Base-by-base conservation (phyloP, 2,888 invertebrate genomes). In the Drosophila maculinotata region DNA sequence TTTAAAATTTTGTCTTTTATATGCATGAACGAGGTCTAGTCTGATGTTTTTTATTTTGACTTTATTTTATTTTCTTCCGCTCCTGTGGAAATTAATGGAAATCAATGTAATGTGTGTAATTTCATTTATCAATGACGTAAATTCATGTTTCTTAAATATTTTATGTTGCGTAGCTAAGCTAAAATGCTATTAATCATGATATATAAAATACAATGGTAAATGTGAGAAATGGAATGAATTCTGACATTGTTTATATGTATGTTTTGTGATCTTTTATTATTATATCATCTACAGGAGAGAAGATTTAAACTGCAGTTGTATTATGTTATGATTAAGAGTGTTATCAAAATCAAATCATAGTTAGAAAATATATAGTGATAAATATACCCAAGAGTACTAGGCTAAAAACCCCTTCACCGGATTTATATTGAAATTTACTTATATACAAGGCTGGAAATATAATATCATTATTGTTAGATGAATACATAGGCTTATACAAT, bases 381-480 rank as follows among this genome's bases (percentile, higher is more conserved):
- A 38, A 42, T 54, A 64, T 33, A 57, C 49, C 52, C 36, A 54
- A 57, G 28, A 47, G 15, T 35, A 64, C 39, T 36, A 57, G 15
- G 33, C 30, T 52, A 12, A 69, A 52, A 53, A 30, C 14, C 38
- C 71, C 57, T 45, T 64, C 71, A 72, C 71, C 71, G 14, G 45
- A 42, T 39, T 53, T 17, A 17, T 44, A 67, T 15, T 33, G 28
- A 54, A 39, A 28, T 45, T 28, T 45, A 26, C 14, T 66, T 66
- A 53, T 48, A 48, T 44, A 73, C 60, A 70, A 41, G 14, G 17
- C 15, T 44, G 14, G 30, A 38, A 31, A 25, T 23, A 52, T 42
- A 26, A 41, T 20, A 36, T 28, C 10, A 28, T 33, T 14, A 12
- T 8, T 10, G 9, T 54, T 54, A 30, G 15, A 42, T 45, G 14